Evolutionary conservation across 2,888 invertebrate species (phyloP), one percentile per base, ranked within the genome.

Genomic region (Metellina segmentata): DNA sequence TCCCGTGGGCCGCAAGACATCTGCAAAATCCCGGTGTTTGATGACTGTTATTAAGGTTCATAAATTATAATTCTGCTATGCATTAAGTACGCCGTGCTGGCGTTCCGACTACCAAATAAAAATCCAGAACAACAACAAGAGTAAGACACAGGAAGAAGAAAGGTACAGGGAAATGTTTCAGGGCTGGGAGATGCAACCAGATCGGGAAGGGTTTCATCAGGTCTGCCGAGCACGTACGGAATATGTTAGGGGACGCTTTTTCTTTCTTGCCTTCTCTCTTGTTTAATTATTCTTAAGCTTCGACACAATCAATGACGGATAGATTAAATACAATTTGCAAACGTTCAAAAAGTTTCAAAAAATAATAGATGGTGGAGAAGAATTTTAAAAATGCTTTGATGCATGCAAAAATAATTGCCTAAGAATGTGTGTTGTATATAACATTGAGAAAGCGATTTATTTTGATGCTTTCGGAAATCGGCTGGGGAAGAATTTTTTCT

Each of bases 41-140:
- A 91, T 91, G 81, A 91, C 91, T 91, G 86, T 91, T 91, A 91
- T 91, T 91, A 91, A 82, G 75, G 78, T 91, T 86, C 91, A 91
- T 91, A 91, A 91, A 91, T 91, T 91, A 91, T 91, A 86, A 91
- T 87, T 85, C 86, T 91, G 81, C 82, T 72, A 77, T 82, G 89
- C 82, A 89, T 89, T 89, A 81, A 89, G 89, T 74, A 52, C 75
- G 85, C 52, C 74, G 83, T 85, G 49, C 83, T 20, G 83, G 69
- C 74, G 83, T 85, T 72, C 83, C 53, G 83, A 78, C 85, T 77
- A 85, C 78, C 78, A 85, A 85, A 78, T 85, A 85, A 85, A 85
- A 74, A 74, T 77, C 81, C 81, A 9, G 70, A 70, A 69, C 81
- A 77, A 77, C 74, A 85, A 74, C 83, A 83, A 72, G 72, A 83